Base-by-base conservation (phyloP, 2,113 vertebrate species). In the Dolichotis patagonum region DNA sequence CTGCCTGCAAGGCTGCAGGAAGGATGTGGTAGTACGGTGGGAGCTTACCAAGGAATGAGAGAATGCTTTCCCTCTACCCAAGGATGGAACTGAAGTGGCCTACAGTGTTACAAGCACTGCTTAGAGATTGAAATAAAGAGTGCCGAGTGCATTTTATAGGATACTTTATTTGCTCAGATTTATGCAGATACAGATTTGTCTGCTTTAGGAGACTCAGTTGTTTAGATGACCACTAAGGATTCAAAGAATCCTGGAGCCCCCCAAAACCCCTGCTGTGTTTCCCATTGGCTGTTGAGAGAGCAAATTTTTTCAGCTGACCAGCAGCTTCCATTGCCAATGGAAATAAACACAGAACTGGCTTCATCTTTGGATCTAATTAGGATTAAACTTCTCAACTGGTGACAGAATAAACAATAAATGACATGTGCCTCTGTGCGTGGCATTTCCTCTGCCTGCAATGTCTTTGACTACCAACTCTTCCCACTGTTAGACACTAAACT, bases 401-500 rank as follows among this genome's bases (percentile, higher is more conserved):
- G 97, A 91, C 88, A 94, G 96, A 96, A 96, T 94, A 89, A 96
- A 94, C 93, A 92, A 14, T 75, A 96, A 97, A 92, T 92, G 92
- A 52, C 62, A 7, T 89, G 86, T 60, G 83, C n/a, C 49, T 82
- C 88, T 85, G 46, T 69, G 73, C 49, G 20, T 19, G 67, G 73
- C 81, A 22, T 90, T 95, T 86, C 54, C 65, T 90, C 75, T 93
- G 62, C 84, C 67, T 96, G 63, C 58, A 65, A 82, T 46, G 35
- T n/a, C 63, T 93, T 52, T 58, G 9, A 28, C n/a, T 77, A 35
- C 56, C 46, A 30, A 30, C 52, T n/a, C 67, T 41, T 62, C 16
- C 60, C 75, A 78, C 67, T 30, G 9, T 26, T n/a, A 5, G 85
- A 65, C 62, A 88, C n/a, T 54, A 81, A 86, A n/a, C 38, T 81